These are phyloP conservation scores for Pocillopora verrucosa DNA, from an alignment of 64 coral and sea anemone species.

Conservation along the genomic window DNA sequence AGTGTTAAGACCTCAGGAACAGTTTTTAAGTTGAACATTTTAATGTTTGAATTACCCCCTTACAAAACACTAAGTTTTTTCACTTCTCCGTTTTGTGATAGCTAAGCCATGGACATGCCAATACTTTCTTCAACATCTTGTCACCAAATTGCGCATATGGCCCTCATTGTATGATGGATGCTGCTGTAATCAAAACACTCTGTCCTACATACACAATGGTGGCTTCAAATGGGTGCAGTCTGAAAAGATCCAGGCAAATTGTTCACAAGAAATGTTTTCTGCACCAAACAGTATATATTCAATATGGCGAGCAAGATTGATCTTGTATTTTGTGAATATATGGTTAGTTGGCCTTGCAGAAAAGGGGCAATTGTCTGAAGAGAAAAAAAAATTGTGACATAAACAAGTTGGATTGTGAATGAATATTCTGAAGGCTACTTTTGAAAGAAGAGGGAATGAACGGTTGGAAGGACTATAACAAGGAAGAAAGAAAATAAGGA, in stretches of 20 bases:
- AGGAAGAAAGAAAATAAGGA: no score
- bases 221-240: slow-evolving; percentile 9
- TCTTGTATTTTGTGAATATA: neutral
- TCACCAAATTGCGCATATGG: neutral
- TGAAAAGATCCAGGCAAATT: neutral
- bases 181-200: neutral
- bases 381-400: neutral
- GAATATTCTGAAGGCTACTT: no score
- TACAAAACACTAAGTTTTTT: neutral
- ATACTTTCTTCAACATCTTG: neutral
- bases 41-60: neutral
- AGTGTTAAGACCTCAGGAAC: neutral
- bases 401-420: no score
- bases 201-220: neutral
- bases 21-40: no score
- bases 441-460: no score
- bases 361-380: neutral
- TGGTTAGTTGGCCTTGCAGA: slow-evolving; percentile 4
- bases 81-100: neutral
- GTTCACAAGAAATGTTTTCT: neutral
- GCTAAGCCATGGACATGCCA: neutral
- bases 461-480: no score
- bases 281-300: neutral
- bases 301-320: neutral
- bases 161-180: neutral